Evolutionary conservation across 30 jellyfish, hydroid and myxozoan species (phyloP), one percentile per base, ranked within the genome.

Genomic region (Turritopsis rubra): DNA sequence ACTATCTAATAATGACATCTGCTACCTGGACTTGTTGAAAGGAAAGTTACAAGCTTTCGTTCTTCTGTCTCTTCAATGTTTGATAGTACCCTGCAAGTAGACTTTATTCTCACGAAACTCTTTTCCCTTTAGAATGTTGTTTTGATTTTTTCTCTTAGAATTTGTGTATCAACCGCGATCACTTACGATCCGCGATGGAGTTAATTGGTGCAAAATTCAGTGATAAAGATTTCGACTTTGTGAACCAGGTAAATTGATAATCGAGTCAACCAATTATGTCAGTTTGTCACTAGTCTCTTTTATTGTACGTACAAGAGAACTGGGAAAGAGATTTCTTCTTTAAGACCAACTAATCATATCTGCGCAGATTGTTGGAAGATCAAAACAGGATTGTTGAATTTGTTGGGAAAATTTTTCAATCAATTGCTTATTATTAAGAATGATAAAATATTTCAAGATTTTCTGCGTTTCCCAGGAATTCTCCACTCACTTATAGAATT

Each of bases 171-270:
- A 60, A 79, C 21, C 52, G 75, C 16, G 88, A 79, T 20, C 80
- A 80, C 77, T 31, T 86, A 17, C 88, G 88, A 0, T 85, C 83
- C 27, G 88, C 94, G 16, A 27, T 86, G 76, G 79, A 65, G 79
- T 24, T 73, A 18, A 18, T 86, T 65, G 81, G 81, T 52, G 60
- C 82, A 0, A 86, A 79, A 71, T 79, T 86, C 65, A 84, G 72
- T 54, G 88, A 86, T 22, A 88, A 86, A 80, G 94, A 86, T 74
- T 80, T 86, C 75, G 71, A 54, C 26, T 86, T 86, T 81, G 86
- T 86, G 18, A 79, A 74, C 52, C 88, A 74, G 31, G 94, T 86
- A 72, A 72, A 86, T 29, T 8, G 41, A 1, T 53, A 20, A 20
- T 1, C 16, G 26, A 7, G 21, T 53, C 75, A 26, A 68, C 52